Percentiles rank a stretch among this genome's conserved stretches.
Evolutionary conservation across 1,140 invertebrate species (phyloP).

Genomic region (Laupala kohalensis): DNA sequence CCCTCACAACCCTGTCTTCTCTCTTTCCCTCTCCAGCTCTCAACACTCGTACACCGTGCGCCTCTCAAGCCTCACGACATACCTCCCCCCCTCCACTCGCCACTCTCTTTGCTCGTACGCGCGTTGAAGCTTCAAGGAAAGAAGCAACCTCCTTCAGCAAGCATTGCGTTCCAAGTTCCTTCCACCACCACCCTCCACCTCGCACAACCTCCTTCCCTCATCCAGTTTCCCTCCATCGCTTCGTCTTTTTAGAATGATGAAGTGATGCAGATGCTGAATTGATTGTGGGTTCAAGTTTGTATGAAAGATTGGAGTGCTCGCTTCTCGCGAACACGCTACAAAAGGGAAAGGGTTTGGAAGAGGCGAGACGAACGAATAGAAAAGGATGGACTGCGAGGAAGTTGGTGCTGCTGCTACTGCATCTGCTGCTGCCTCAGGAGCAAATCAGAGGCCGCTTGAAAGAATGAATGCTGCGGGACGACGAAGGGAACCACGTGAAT

Average conservation of each 20-base stretch:
- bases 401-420: too few species aligned
- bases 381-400: background rate
- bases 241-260: background rate
- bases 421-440: too few species aligned
- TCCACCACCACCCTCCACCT: too few species aligned
- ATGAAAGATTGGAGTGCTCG: background rate
- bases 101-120: background rate
- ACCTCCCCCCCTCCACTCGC: background rate
- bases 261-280: background rate
- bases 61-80: too few species aligned
- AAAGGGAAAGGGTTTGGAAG: background rate
- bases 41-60: too few species aligned
- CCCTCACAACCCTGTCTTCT: too few species aligned
- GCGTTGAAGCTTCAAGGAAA: background rate
- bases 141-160: background rate
- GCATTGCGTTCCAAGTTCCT: too few species aligned
- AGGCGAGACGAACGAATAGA: background rate
- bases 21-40: too few species aligned
- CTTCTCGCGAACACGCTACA: background rate
- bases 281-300: background rate
- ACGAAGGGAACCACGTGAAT: too few species aligned
- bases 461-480: too few species aligned
- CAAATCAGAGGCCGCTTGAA: too few species aligned
- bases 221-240: background rate
- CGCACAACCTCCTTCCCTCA: too few species aligned